These are phyloP conservation scores for Caerostris darwini DNA, from an alignment of 1,140 invertebrate species.

Conservation along the genomic window DNA sequence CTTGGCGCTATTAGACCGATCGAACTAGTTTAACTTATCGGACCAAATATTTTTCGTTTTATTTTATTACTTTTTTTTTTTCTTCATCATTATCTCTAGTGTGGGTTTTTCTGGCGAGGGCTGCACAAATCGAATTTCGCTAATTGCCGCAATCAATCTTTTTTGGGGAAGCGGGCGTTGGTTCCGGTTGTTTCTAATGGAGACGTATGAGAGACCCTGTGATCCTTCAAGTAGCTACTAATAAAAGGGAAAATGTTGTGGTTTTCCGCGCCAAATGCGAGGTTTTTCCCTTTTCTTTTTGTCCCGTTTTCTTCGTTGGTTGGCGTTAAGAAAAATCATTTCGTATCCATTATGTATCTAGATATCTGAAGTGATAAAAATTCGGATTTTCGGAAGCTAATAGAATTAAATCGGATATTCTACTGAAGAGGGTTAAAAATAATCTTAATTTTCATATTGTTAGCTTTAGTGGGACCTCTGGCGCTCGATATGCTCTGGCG, in stretches of 20 bases:
- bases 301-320: not conserved
- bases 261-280: constrained; percentile 48
- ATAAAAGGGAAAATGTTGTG: constrained; percentile 65
- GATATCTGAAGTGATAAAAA: not conserved
- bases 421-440: too few species aligned
- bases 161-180: constrained; percentile 29
- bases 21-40: constrained; percentile 73
- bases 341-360: not conserved
- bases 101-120: constrained; percentile 72
- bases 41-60: constrained; percentile 60
- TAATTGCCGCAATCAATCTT: constrained; percentile 76
- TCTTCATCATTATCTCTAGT: constrained; percentile 57
- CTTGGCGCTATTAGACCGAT: constrained; percentile 54
- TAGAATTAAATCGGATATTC: not conserved
- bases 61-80: constrained; percentile 36
- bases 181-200: constrained; percentile 55
- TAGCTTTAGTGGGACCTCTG: too few species aligned
- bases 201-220: constrained; percentile 61
- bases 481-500: too few species aligned
- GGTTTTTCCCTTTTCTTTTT: not conserved
- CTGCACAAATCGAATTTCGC: constrained; percentile 75
- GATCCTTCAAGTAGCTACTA: constrained; percentile 65
- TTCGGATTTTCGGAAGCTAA: not conserved
- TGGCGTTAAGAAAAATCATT: constrained; percentile 1
- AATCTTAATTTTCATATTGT: too few species aligned